phyloP scores from a whole-genome alignment of 2,888 invertebrate species.

The Pterostichus niger region DNA sequence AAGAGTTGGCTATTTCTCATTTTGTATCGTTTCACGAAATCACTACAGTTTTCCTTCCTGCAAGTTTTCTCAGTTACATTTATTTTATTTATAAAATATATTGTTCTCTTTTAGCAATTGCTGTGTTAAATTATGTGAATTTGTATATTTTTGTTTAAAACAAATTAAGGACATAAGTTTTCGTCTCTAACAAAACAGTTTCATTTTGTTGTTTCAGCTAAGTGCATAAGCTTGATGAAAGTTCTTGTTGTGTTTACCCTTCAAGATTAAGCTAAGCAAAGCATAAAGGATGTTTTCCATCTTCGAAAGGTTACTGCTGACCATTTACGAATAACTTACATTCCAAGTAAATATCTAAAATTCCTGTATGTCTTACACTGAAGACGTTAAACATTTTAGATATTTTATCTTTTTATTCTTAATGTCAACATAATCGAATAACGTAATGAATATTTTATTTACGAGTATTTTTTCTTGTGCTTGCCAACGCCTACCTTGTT shows the following conservation, averaged over 20 bases:
- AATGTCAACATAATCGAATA: neutral
- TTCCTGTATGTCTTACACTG: neutral
- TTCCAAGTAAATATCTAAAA: conserved; percentile 22
- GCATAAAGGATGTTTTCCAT: neutral
- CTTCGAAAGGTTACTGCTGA: conserved; percentile 38
- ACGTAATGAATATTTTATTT: neutral
- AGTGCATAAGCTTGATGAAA: neutral
- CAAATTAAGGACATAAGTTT: no score
- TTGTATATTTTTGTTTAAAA: neutral
- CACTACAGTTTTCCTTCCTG: no score
- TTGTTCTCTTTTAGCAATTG: no score
- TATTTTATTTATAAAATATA: no score
- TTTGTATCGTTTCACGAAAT: no score
- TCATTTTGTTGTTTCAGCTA: conserved; percentile 3
- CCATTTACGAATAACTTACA: conserved; percentile 25
- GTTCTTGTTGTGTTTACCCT: conserved; percentile 21
- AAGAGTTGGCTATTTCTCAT: no score
- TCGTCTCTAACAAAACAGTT: neutral
- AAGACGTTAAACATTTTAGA: conserved; percentile 17
- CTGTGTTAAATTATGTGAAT: neutral
- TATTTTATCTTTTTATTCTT: conserved; percentile 15
- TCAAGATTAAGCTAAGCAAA: neutral
- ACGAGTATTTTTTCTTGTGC: neutral
- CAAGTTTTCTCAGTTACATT: no score
- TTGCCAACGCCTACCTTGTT: neutral